Evolutionary conservation across 1,140 invertebrate species (phyloP).

Genomic region (Glossosoma conforme): DNA sequence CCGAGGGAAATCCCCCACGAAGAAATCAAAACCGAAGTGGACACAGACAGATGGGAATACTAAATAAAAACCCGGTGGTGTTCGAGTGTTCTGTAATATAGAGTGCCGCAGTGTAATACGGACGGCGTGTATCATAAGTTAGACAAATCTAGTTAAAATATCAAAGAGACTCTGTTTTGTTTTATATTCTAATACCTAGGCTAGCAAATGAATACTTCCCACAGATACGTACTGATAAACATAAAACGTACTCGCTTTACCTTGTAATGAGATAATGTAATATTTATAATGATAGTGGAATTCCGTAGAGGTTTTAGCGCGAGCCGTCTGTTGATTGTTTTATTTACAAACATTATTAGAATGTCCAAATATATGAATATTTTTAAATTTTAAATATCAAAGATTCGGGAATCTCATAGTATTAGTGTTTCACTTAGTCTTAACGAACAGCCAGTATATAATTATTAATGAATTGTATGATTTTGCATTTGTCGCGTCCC

Average conservation of each 20-base stretch:
- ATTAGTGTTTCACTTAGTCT: slow-evolving; percentile 7
- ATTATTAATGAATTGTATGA: slow-evolving; percentile 13
- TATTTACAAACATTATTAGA: slow-evolving; percentile 14
- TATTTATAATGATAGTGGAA: slow-evolving; percentile 25
- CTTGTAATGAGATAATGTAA: slow-evolving; percentile 14
- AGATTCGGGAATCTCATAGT: slow-evolving; percentile 23
- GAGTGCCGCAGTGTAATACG: slow-evolving; percentile 7
- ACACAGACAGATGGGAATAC: slow-evolving; percentile 49
- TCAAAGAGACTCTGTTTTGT: slow-evolving; percentile 31
- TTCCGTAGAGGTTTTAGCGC: slow-evolving; percentile 25
- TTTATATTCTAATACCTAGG: slow-evolving; percentile 28
- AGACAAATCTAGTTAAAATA: slow-evolving; percentile 33
- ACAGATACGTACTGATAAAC: slow-evolving; percentile 33
- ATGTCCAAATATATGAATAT: slow-evolving; percentile 3
- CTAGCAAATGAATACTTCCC: slow-evolving; percentile 30
- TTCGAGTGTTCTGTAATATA: no score
- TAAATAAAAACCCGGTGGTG: slow-evolving; percentile 29
- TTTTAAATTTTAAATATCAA: slow-evolving; percentile 20
- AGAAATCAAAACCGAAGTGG: slow-evolving; percentile 44
- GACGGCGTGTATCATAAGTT: slow-evolving; percentile 21
- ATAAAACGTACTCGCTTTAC: slow-evolving; percentile 32
- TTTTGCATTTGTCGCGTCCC: slow-evolving; percentile 24
- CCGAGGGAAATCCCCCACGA: slow-evolving; percentile 36
- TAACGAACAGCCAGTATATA: slow-evolving; percentile 23
- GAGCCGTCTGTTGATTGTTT: no score